These are phyloP conservation scores for Trissonchulus latispiculum DNA, from an alignment of 2,888 invertebrate genomes.

Conservation along the genomic window DNA sequence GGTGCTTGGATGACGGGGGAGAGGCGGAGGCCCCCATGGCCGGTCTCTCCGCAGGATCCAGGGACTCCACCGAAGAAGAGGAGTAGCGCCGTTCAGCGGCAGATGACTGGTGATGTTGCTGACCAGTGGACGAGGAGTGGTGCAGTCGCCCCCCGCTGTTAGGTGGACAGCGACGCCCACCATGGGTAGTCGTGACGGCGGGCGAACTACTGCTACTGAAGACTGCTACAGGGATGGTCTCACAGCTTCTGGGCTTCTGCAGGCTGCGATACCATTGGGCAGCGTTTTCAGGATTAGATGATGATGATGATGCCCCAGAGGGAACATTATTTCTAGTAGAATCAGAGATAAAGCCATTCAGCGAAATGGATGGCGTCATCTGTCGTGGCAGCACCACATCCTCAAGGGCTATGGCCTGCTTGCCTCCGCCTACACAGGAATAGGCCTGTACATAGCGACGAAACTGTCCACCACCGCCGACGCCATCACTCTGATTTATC, in stretches of 20 bases:
- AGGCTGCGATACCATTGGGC: not conserved
- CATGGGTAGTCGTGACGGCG: not conserved
- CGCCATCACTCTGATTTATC: not conserved
- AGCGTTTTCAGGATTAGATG: not conserved
- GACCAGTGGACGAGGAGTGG: not conserved
- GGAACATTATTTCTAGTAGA: no score
- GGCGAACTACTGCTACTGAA: not conserved
- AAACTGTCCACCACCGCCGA: not conserved
- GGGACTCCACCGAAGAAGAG: not conserved
- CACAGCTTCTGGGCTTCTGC: slow-evolving; percentile 21
- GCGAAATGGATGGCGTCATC: no score
- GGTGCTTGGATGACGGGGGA: not conserved
- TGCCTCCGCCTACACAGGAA: not conserved
- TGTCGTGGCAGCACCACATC: not conserved
- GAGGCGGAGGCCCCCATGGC: not conserved
- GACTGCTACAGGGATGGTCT: slow-evolving; percentile 12
- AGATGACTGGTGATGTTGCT: not conserved
- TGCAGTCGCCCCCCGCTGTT: no score
- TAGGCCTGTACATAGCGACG: not conserved
- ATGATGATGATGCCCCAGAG: no score
- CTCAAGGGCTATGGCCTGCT: not conserved
- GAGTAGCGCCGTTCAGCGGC: not conserved
- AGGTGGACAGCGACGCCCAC: no score
- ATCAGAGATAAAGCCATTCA: no score
- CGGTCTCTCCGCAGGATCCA: not conserved